Conservation (phyloP, 2,113 vertebrate species). For the Glaucomys volans region DNA sequence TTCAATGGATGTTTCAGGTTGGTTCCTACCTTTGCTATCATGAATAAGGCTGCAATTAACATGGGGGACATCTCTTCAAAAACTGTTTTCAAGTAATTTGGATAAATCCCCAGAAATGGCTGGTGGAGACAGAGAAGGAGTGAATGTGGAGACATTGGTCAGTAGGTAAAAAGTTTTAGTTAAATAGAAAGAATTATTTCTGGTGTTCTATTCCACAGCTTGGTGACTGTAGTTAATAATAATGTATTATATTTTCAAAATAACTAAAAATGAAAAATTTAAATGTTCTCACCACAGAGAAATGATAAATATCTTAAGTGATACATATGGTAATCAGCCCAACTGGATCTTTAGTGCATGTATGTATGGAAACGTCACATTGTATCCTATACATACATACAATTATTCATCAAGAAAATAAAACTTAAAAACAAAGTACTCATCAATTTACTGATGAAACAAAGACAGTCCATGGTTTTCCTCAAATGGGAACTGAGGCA, state of each 20-base stretch:
- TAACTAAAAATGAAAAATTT: not conserved
- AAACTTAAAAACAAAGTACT: not conserved
- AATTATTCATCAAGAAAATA: not conserved
- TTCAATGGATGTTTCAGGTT: not conserved
- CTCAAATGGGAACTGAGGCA: not conserved
- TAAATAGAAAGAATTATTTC: not conserved
- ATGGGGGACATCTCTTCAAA: not conserved
- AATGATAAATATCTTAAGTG: not conserved
- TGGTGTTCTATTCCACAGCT: not conserved
- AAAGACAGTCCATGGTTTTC: not conserved
- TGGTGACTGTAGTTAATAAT: not conserved
- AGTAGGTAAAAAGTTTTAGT: not conserved
- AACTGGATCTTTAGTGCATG: not conserved
- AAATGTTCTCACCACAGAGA: not conserved
- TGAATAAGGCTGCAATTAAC: not conserved
- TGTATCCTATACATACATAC: not conserved
- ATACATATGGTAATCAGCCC: not conserved
- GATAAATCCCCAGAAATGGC: not conserved
- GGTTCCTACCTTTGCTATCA: not conserved
- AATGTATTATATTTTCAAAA: not conserved
- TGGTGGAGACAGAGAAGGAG: rapidly evolving
- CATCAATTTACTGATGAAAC: not conserved
- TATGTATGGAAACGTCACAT: not conserved
- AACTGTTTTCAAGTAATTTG: not conserved
- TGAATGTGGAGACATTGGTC: not conserved